Percentiles rank a stretch among this genome's conserved stretches.
These are phyloP conservation scores for Psilopsiagon aymara DNA, from an alignment of 2,113 vertebrate genomes.

Conservation along the genomic window DNA sequence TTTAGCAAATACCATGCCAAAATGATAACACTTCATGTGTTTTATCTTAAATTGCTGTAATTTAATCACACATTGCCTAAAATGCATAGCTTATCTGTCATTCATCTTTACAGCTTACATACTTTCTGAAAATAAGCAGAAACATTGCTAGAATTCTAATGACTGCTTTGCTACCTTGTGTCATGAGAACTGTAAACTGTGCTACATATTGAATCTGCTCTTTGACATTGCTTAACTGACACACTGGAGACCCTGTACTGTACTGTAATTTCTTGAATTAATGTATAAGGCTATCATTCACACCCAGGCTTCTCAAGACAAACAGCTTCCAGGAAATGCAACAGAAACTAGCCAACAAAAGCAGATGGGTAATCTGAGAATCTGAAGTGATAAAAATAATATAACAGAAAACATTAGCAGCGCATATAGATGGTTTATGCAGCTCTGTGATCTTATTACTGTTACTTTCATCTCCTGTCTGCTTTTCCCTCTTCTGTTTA, in stretches of 20 bases:
- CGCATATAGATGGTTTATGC: neutral
- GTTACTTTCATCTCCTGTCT: neutral
- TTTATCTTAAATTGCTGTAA: slow-evolving; percentile 22
- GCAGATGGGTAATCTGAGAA: neutral
- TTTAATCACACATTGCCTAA: slow-evolving; percentile 6
- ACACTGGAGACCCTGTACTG: neutral
- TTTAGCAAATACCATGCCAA: neutral
- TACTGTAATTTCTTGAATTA: slow-evolving; percentile 4
- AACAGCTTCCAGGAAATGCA: slow-evolving; percentile 10
- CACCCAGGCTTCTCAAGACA: neutral
- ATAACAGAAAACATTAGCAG: neutral
- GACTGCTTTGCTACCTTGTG: neutral
- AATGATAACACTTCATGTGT: neutral
- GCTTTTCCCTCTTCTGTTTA: neutral
- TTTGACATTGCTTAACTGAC: neutral
- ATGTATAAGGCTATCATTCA: neutral
- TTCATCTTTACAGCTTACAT: slow-evolving; percentile 4
- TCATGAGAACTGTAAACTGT: neutral
- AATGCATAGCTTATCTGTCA: slow-evolving; percentile 11
- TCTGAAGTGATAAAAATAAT: neutral
- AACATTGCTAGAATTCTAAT: slow-evolving; percentile 16
- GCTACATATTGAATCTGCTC: slow-evolving; percentile 5
- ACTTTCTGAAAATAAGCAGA: neutral
- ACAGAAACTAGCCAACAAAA: slow-evolving; percentile 21
- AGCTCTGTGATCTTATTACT: neutral